Evolutionary conservation across 2,888 invertebrate genomes (phyloP).

Genomic region (Cantharis flavilabris): DNA sequence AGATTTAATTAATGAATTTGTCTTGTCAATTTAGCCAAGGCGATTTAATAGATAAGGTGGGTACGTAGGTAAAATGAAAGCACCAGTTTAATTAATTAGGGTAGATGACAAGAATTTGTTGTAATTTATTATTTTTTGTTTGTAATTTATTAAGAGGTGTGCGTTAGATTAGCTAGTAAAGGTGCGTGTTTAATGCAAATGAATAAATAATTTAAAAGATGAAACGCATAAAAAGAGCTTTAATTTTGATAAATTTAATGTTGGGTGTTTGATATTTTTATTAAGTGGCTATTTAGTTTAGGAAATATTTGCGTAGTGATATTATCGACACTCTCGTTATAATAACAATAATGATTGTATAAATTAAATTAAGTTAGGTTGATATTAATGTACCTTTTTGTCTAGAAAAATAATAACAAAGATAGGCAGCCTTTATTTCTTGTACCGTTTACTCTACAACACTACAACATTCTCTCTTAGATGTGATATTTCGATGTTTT

Average conservation of each 20-base stretch:
- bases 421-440: conserved; percentile 16
- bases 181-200: background rate
- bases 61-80: background rate
- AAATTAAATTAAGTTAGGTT: background rate
- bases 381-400: background rate
- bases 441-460: background rate
- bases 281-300: conserved; percentile 5
- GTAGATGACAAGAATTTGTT: background rate
- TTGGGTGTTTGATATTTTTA: conserved; percentile 4
- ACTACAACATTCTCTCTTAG: conserved; percentile 27
- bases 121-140: background rate
- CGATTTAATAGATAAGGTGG: background rate
- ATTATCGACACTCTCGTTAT: background rate
- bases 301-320: background rate
- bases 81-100: background rate
- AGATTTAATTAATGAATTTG: background rate
- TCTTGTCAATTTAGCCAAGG: background rate
- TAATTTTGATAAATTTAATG: conserved; percentile 3
- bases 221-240: conserved; percentile 6
- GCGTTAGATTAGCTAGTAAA: background rate
- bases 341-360: background rate
- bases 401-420: background rate
- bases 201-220: background rate
- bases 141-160: background rate
- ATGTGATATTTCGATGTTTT: conserved; percentile 26